Evolutionary conservation across 2,888 invertebrate species (phyloP).

Genomic region (Rhagonycha fulva): DNA sequence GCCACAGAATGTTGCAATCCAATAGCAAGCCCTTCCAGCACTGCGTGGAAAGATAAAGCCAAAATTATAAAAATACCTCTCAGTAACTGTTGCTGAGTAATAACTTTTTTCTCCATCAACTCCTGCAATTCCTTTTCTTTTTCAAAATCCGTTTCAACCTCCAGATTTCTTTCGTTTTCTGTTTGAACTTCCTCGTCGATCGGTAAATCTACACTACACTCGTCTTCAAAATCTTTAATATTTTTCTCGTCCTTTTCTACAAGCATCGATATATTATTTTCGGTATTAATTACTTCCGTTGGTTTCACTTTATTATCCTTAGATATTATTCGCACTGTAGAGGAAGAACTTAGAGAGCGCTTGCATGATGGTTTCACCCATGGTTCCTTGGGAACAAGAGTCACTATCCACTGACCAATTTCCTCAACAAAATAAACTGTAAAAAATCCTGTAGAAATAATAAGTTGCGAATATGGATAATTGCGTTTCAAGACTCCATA

Average conservation of each 20-base stretch:
- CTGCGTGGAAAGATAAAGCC: slow-evolving; percentile 77
- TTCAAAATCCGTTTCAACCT: slow-evolving; percentile 4
- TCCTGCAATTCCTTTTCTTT: slow-evolving; percentile 35
- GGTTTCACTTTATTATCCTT: slow-evolving; percentile 29
- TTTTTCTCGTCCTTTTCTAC: slow-evolving; percentile 23
- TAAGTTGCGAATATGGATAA: slow-evolving; percentile 59
- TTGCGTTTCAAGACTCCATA: slow-evolving; percentile 61
- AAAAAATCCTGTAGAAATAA: slow-evolving; percentile 72
- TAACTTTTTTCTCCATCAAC: slow-evolving; percentile 37
- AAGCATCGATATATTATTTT: neutral
- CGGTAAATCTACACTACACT: neutral
- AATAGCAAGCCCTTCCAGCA: slow-evolving; percentile 81
- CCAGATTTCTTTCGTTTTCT: slow-evolving; percentile 38
- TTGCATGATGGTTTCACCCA: slow-evolving; percentile 5
- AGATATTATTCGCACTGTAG: slow-evolving; percentile 6
- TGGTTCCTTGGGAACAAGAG: slow-evolving; percentile 40
- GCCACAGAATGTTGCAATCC: slow-evolving; percentile 70
- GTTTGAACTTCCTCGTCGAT: slow-evolving; percentile 30
- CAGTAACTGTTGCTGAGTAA: slow-evolving; percentile 49
- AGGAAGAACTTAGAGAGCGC: neutral
- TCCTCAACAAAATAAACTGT: slow-evolving; percentile 75
- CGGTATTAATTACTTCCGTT: slow-evolving; percentile 1
- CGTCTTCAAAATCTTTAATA: slow-evolving; percentile 4
- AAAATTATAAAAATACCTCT: slow-evolving; percentile 57
- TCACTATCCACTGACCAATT: slow-evolving; percentile 62